phyloP scores from a whole-genome alignment of 2,888 invertebrate species.

The Merodon equestris region DNA sequence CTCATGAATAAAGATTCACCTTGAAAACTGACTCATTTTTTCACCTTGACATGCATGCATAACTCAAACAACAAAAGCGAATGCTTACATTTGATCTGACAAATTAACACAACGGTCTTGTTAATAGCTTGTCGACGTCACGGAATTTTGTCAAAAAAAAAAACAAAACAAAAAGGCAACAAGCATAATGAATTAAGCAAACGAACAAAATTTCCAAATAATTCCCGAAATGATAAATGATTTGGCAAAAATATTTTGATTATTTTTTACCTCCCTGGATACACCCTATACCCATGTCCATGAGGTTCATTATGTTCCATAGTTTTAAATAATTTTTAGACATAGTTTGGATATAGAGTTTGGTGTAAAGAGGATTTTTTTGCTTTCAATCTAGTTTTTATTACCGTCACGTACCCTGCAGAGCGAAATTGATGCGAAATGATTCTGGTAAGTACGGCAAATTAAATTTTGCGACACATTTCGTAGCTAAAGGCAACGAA shows the following conservation, averaged over 20 bases:
- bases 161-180: slow-evolving; percentile 12
- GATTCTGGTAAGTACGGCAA: slow-evolving; percentile 37
- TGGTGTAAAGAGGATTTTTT: neutral
- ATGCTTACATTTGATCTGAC: slow-evolving; percentile 45
- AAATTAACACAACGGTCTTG: slow-evolving; percentile 48
- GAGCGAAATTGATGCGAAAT: slow-evolving; percentile 33
- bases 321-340: neutral
- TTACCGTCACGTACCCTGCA: slow-evolving; percentile 30
- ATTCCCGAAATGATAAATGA: slow-evolving; percentile 61
- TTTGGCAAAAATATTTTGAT: slow-evolving; percentile 44
- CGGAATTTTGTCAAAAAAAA: neutral
- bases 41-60: neutral
- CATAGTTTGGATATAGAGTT: neutral
- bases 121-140: slow-evolving; percentile 55
- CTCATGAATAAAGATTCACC: slow-evolving; percentile 6
- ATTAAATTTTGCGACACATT: slow-evolving; percentile 68
- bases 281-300: neutral
- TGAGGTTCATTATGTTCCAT: neutral
- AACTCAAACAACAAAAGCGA: slow-evolving; percentile 11
- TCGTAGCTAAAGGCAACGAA: slow-evolving; percentile 25
- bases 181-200: slow-evolving; percentile 6
- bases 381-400: slow-evolving; percentile 39
- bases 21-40: slow-evolving; percentile 26
- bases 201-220: slow-evolving; percentile 36
- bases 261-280: neutral